Conservation (phyloP, 2,797 vertebrate species). For the Phataginus tetradactyla region DNA sequence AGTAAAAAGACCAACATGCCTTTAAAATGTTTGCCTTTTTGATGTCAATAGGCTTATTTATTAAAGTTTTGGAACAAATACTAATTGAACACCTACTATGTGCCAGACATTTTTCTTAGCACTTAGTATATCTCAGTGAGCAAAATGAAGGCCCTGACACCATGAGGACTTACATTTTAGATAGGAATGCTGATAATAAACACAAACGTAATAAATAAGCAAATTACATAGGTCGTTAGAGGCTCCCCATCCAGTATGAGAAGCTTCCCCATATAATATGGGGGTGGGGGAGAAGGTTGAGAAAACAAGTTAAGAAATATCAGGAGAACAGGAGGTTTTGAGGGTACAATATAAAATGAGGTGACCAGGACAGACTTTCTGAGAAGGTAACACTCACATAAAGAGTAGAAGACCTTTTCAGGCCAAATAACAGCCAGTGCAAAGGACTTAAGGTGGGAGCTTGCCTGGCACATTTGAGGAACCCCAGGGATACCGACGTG, state of each 20-base stretch:
- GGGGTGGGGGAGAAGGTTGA: not conserved
- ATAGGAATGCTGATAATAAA: not conserved
- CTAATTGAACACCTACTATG: not conserved
- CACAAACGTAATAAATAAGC: not conserved
- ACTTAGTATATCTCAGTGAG: not conserved
- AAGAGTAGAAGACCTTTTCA: not conserved
- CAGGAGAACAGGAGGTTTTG: not conserved
- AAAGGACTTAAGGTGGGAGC: not conserved
- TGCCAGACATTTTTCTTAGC: constrained; percentile 5
- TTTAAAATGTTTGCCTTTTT: constrained; percentile 36
- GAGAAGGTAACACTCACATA: not conserved
- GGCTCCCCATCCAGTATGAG: not conserved
- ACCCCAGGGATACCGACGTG: not conserved
- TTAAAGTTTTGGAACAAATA: constrained; percentile 1
- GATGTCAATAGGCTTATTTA: not conserved
- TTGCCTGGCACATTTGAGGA: not conserved
- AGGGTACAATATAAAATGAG: not conserved
- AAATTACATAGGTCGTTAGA: not conserved
- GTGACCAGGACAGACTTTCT: not conserved
- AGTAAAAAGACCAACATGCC: not conserved
- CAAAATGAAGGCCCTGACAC: not conserved
- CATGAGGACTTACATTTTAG: not conserved
- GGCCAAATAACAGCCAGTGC: not conserved
- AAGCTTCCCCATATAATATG: not conserved
- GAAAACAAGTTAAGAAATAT: not conserved